Evolutionary conservation across 2,888 invertebrate species (phyloP).

Genomic region (Liposcelis brunnea): DNA sequence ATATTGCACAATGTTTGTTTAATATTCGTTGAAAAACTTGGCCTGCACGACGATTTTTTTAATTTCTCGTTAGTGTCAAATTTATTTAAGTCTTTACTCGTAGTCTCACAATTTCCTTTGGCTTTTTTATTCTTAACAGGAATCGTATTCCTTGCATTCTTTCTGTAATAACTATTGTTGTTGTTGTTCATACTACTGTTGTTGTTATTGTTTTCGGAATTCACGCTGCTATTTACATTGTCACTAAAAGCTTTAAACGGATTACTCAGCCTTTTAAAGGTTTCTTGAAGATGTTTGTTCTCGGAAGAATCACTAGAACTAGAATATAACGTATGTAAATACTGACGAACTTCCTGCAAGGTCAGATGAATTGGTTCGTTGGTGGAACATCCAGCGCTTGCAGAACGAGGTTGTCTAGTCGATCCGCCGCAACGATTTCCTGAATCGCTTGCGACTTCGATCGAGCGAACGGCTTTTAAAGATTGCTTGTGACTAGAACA

Average conservation of each 20-base stretch:
- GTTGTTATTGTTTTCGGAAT: constrained; percentile 30
- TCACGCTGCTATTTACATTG: constrained; percentile 28
- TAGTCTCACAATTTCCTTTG: constrained; percentile 11
- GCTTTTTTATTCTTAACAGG: constrained; percentile 11
- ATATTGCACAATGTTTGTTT: constrained; percentile 75
- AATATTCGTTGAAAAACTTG: constrained; percentile 52
- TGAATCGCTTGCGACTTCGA: too few species aligned
- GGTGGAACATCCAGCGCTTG: constrained; percentile 32
- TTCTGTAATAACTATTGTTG: constrained; percentile 32
- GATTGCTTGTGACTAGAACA: too few species aligned
- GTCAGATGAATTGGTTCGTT: constrained; percentile 70
- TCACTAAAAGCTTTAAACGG: constrained; percentile 19
- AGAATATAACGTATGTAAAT: constrained; percentile 64
- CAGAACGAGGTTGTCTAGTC: constrained; percentile 20
- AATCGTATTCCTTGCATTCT: constrained; percentile 16
- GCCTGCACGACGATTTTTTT: constrained; percentile 42
- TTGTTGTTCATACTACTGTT: constrained; percentile 29
- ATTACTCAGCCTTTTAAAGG: constrained; percentile 22
- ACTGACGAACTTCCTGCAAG: constrained; percentile 65
- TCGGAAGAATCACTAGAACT: constrained; percentile 51
- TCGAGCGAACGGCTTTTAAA: too few species aligned
- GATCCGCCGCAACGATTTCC: constrained; percentile 13
- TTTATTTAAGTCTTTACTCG: constrained; percentile 7
- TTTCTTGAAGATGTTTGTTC: constrained; percentile 26
- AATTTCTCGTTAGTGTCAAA: constrained; percentile 10